Evolutionary conservation across 1,140 invertebrate species (phyloP).

Genomic region (fruit fly (Drosophila melanogaster)): DNA sequence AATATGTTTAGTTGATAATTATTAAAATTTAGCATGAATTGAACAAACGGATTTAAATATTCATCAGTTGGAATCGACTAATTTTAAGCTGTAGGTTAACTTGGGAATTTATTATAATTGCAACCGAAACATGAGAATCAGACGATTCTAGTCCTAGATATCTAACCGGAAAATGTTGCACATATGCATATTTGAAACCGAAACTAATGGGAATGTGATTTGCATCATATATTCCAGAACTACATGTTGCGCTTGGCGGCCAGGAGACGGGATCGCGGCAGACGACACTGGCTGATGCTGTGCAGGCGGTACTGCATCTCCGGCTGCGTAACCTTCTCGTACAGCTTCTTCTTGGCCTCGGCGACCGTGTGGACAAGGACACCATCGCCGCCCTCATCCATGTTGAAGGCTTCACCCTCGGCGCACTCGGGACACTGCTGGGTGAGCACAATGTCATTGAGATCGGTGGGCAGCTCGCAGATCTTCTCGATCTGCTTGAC

Average conservation of each 20-base stretch:
- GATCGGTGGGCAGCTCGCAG: slow-evolving; percentile 65
- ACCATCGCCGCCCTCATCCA: slow-evolving; percentile 70
- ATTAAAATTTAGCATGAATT: slow-evolving; percentile 33
- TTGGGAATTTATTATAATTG: background rate
- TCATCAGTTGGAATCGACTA: too few relatives aligned
- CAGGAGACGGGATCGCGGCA: slow-evolving; percentile 66
- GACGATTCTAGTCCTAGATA: background rate
- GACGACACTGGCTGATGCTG: slow-evolving; percentile 73
- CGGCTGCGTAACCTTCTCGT: slow-evolving; percentile 75
- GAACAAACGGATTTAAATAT: background rate
- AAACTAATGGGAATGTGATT: background rate
- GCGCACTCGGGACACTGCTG: slow-evolving; percentile 80
- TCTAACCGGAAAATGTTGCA: background rate
- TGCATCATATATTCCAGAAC: too few relatives aligned
- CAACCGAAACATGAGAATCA: background rate
- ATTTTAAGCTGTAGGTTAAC: too few relatives aligned
- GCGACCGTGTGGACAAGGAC: slow-evolving; percentile 60
- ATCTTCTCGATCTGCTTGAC: slow-evolving; percentile 75
- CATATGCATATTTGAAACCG: background rate
- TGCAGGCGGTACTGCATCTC: slow-evolving; percentile 80
- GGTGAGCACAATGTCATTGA: slow-evolving; percentile 73
- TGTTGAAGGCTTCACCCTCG: slow-evolving; percentile 76
- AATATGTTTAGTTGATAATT: slow-evolving; percentile 12
- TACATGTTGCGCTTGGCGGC: slow-evolving; percentile 69
- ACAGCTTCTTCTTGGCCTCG: slow-evolving; percentile 70